phyloP scores from a whole-genome alignment of 30 jellyfish, hydroid and myxozoan genomes.

The Aurelia aurita region DNA sequence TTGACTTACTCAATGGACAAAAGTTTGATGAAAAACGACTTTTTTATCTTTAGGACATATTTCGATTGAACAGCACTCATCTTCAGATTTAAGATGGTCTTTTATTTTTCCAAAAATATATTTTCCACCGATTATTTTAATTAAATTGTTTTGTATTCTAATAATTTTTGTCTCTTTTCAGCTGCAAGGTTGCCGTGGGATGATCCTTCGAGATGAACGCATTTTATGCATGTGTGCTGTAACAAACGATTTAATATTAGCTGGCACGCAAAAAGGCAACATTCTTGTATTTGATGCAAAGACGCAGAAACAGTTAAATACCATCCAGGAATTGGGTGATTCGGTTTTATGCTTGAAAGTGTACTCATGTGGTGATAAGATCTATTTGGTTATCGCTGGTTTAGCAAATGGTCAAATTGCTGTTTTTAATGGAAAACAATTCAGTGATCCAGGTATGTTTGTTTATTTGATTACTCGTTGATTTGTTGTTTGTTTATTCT shows the following conservation, averaged over 20 bases:
- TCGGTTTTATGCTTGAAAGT: slow-evolving; percentile 72
- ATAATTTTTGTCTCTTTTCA: slow-evolving; percentile 3
- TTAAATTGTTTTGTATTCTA: too few relatives aligned
- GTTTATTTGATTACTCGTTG: background rate
- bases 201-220: slow-evolving; percentile 75
- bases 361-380: slow-evolving; percentile 10
- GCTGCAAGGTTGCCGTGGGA: slow-evolving; percentile 79
- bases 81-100: too few relatives aligned
- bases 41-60: too few relatives aligned
- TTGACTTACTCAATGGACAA: too few relatives aligned
- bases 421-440: slow-evolving; percentile 43
- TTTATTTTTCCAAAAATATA: too few relatives aligned
- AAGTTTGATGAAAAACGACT: too few relatives aligned
- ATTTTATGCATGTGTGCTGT: slow-evolving; percentile 82
- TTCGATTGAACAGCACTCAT: too few relatives aligned
- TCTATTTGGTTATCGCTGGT: slow-evolving; percentile 64
- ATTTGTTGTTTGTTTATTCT: background rate
- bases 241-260: slow-evolving; percentile 38
- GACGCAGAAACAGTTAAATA: slow-evolving; percentile 41
- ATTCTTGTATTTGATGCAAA: slow-evolving; percentile 69
- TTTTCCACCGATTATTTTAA: too few relatives aligned
- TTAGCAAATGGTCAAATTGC: slow-evolving; percentile 82
- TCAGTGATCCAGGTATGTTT: slow-evolving; percentile 55
- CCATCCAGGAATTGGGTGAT: slow-evolving; percentile 54
- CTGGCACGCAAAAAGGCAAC: slow-evolving; percentile 85